Percentiles rank a stretch among this genome's conserved stretches.
Evolutionary conservation across 2,113 vertebrate species (phyloP).

Genomic region (Campylorhamphus procurvoides): DNA sequence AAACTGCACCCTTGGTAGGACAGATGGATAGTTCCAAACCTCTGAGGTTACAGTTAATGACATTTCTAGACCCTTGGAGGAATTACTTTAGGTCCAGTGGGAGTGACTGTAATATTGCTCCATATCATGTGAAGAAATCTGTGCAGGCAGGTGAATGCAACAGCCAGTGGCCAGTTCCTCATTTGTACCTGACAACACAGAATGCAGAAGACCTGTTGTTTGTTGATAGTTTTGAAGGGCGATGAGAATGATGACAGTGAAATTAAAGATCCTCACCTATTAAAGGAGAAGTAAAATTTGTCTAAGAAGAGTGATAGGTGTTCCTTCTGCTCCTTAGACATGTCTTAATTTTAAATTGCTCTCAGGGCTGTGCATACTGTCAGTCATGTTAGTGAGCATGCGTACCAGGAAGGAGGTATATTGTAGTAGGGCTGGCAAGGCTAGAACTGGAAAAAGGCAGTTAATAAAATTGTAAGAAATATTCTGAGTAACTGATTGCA

Average conservation of each 20-base stretch:
- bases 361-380: neutral
- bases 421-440: neutral
- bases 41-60: neutral
- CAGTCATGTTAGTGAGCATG: neutral
- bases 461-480: neutral
- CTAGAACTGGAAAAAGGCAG: neutral
- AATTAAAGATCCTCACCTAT: neutral
- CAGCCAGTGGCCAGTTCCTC: neutral
- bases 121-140: neutral
- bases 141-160: neutral
- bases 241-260: neutral
- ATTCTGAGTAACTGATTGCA: neutral
- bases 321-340: neutral
- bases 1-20: neutral
- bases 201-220: neutral
- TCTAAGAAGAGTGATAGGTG: neutral
- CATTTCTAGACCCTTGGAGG: neutral
- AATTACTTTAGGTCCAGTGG: fast-evolving
- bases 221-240: neutral
- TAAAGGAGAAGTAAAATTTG: neutral
- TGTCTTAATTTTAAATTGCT: neutral
- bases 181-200: neutral
- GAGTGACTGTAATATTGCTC: neutral
- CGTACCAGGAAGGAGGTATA: neutral
- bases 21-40: neutral